Evolutionary conservation across 53 echinoderm and acorn worm species (phyloP), one percentile per base, ranked within the genome.

Genomic region (Astropecten irregularis): DNA sequence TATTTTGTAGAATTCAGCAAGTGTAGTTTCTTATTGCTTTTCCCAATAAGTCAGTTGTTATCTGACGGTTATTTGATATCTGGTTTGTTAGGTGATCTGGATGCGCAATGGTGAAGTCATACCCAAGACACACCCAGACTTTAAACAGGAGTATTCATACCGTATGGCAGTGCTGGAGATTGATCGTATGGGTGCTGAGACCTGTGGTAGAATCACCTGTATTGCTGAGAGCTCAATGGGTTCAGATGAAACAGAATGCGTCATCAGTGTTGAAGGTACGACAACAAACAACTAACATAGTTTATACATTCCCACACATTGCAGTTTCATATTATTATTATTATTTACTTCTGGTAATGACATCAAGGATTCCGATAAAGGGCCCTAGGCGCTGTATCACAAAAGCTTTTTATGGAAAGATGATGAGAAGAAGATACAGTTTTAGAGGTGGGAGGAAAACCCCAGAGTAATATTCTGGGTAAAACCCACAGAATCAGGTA

Each of bases 261-360:
- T 87, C 36, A 49, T 99, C 46, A 83, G 69, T 47, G 88, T 99
- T 29, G 85, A 94, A 86, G 92, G 99, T 99, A 94, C 90, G 44
- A 34, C 33, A 0, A 63, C 9, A 23, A 0, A 2, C 2, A 54
- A 1, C 56, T 2, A 22, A 2, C 13, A 22, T 27, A 5, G 13
- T n/a, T n/a, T n/a, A n/a, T n/a, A n/a, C n/a, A 56, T 2, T 27
- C 8, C 56, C 9, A 10, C 2, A 13, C 56, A 10, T 56, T 1
- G 1, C 56, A 21, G 22, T 54, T 26, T 54, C 52, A 20, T 9
- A 52, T n/a, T n/a, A n/a, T n/a, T n/a, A n/a, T n/a, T n/a, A n/a
- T n/a, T n/a, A n/a, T n/a, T n/a, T n/a, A n/a, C n/a, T n/a, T n/a
- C n/a, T n/a, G n/a, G n/a, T n/a, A n/a, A n/a, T n/a, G n/a, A n/a